Evolutionary conservation across 2,797 vertebrate genomes (phyloP).

Genomic region (Gadopsis bispinosus): DNA sequence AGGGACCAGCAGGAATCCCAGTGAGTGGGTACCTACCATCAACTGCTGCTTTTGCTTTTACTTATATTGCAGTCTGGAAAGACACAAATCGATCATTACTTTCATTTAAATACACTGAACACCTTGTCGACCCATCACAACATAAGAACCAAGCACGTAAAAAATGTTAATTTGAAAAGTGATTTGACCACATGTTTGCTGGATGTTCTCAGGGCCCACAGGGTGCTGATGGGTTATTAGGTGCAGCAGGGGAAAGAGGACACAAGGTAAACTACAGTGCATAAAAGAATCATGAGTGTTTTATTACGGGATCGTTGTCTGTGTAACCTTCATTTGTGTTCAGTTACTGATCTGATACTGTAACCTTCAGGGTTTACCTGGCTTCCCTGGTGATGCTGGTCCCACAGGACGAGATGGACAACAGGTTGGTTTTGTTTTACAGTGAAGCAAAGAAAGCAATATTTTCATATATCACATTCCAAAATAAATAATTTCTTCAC

Average conservation of each 20-base stretch:
- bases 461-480: neutral
- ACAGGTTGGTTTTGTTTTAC: conserved; percentile 82
- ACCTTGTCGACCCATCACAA: neutral
- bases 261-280: conserved; percentile 80
- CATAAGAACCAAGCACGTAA: neutral
- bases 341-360: conserved; percentile 7
- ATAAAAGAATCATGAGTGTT: neutral
- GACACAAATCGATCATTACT: neutral
- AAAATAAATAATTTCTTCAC: neutral
- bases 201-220: conserved; percentile 73
- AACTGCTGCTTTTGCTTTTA: conserved; percentile 33
- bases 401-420: conserved; percentile 84
- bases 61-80: neutral
- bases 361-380: conserved; percentile 82
- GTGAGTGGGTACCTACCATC: conserved; percentile 84
- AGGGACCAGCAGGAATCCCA: conserved; percentile 84
- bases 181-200: conserved; percentile 17
- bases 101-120: conserved; percentile 3
- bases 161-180: neutral
- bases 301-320: neutral
- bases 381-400: conserved; percentile 82
- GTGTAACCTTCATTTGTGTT: neutral
- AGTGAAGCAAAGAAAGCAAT: neutral
- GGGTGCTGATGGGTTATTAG: conserved; percentile 81
- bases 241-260: conserved; percentile 84